Base-by-base conservation (phyloP, 2,797 vertebrate species). In the Bovichtus diacanthus region DNA sequence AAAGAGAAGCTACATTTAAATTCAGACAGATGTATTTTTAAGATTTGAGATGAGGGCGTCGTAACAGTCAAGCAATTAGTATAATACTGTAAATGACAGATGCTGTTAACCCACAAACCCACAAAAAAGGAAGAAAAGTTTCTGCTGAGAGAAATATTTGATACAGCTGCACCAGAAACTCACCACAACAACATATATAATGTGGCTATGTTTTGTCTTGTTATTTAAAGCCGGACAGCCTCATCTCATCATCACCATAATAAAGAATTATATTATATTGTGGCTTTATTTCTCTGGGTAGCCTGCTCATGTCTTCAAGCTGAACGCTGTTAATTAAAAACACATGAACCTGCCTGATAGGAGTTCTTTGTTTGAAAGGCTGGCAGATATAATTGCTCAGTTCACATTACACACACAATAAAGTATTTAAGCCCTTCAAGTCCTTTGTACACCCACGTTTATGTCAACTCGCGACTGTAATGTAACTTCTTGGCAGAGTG, bases 341-440 rank as follows among this genome's bases (percentile, higher is more conserved):
- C 91, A 93, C 89, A 90, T 89, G 90, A 92, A 92, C 87, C 84
- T 91, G 84, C 81, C 83, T 88, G 91, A 92, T 91, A 92, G 83
- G 72, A 86, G 81, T 80, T 82, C 90, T 92, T 90, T 93, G 91
- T 94, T 92, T 93, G 88, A 93, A 91, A 91, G 88, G 86, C 87
- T 90, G 91, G 88, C 88, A 93, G 85, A 93, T 91, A 92, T 92
- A 93, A 94, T 92, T 92, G 89, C 92, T 90, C 88, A 85, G 89
- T 93, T 93, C 91, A 93, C 89, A 92, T 92, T 93, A 93, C 90
- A 90, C 85, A 92, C 88, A 91, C 91, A 91, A 94, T 92, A 91
- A 93, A 93, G 91, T 92, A 92, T 92, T 92, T 90, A 92, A 90
- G 88, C 78, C 85, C 80, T 92, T 85, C 92, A 89, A 90, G 91